phyloP scores from a whole-genome alignment of 2,113 vertebrate genomes.

The Rhabdornis inornatus region DNA sequence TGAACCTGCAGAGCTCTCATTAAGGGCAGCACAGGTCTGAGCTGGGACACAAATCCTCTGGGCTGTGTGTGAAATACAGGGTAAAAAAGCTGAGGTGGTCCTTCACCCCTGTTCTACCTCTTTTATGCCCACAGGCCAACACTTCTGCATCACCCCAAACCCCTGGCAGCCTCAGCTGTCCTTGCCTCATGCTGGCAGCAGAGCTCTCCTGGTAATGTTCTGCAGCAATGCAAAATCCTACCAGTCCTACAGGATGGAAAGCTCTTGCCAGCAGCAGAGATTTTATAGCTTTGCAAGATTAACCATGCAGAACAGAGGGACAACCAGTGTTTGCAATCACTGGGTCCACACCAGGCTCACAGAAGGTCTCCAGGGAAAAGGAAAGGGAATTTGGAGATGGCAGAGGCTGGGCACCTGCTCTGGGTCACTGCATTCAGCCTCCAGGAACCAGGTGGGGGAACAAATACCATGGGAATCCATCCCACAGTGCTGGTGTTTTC shows the following conservation, averaged over 20 bases:
- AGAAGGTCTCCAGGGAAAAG: background rate
- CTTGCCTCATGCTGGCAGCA: background rate
- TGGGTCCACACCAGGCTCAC: background rate
- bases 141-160: background rate
- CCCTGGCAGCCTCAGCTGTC: background rate
- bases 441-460: rapidly evolving
- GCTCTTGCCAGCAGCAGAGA: background rate
- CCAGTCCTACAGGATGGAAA: background rate
- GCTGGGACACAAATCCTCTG: background rate
- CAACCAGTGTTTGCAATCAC: rapidly evolving
- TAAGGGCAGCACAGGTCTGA: background rate
- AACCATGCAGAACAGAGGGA: background rate
- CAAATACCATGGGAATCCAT: rapidly evolving
- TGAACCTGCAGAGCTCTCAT: background rate
- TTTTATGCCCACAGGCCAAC: too few species aligned
- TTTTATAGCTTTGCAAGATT: background rate
- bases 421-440: too few species aligned
- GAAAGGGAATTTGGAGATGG: background rate
- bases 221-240: background rate
- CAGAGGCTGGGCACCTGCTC: background rate
- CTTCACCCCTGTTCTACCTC: too few species aligned
- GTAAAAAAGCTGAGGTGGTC: background rate
- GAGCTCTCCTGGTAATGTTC: background rate
- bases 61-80: background rate
- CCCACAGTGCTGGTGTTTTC: background rate